A percentile compares a stretch with the other conserved stretches of the same genome.
phyloP scores from a whole-genome alignment of 2,888 invertebrate species.

The Peribatodes rhomboidaria region DNA sequence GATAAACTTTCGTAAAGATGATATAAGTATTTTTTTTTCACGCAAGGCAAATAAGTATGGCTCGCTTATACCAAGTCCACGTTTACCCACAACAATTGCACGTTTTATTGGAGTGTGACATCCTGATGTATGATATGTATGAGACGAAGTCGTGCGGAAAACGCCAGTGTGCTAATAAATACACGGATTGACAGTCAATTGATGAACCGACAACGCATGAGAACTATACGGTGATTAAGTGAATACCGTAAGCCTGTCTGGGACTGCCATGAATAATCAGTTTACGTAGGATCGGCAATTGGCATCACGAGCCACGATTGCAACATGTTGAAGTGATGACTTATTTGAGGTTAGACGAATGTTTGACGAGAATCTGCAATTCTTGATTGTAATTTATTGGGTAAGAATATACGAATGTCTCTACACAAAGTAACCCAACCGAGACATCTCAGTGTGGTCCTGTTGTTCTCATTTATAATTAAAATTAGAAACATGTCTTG shows the following conservation, averaged over 20 bases:
- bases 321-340: constrained; percentile 2
- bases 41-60: too few species aligned
- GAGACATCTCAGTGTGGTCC: too few species aligned
- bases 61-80: too few species aligned
- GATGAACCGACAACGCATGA: constrained; percentile 14
- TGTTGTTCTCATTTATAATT: too few species aligned
- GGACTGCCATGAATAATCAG: constrained; percentile 22
- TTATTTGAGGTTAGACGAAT: background rate
- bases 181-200: constrained; percentile 27
- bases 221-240: constrained; percentile 28
- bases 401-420: too few species aligned
- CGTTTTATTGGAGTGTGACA: constrained; percentile 1
- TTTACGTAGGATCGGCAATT: constrained; percentile 14
- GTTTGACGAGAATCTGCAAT: background rate
- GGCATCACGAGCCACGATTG: constrained; percentile 14
- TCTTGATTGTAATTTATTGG: background rate
- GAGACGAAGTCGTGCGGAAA: constrained; percentile 1
- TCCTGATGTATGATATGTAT: background rate
- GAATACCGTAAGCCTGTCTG: constrained; percentile 34
- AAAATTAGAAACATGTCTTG: too few species aligned
- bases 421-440: too few species aligned
- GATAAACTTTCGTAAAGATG: too few species aligned
- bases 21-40: too few species aligned
- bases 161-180: constrained; percentile 4
- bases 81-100: background rate